Base-by-base conservation (phyloP, 2,797 vertebrate genomes). In the Garrulus glandarius region DNA sequence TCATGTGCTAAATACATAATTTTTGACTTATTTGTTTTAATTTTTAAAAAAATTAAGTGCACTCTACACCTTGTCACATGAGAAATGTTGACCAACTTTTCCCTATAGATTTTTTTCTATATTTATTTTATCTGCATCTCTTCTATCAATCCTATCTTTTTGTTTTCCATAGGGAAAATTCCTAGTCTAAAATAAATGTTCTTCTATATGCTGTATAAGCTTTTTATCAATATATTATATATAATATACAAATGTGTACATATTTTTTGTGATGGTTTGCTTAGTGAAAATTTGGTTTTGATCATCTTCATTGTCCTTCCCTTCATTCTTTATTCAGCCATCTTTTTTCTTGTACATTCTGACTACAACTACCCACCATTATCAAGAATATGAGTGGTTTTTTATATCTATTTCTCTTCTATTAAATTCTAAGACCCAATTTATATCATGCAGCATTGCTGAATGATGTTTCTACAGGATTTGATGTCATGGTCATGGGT, bases 341-440 rank as follows among this genome's bases (percentile, higher is more conserved):
- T 36, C 7, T 50, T 61, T 82, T 69, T 57, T 50, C 39, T 59
- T 63, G 6, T 23, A 34, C 21, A 64, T 22, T 37, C 16, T 76
- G 44, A 50, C 7, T 49, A 55, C 8, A 57, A 4, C 7, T 39
- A 39, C 2, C 1, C 11, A 52, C 8, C 14, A 43, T 46, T 39
- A 56, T 52, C 21, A 32, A 43, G 19, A 19, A 37, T 50, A 30
- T 2, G 3, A 60, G 5, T 21, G 7, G 0, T 0, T 46, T 74
- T 75, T 49, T 0, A 32, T 52, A 46, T 41, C 13, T 61, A 9
- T 60, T 87, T 11, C 7, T 49, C n/a, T 83, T 56, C 65, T 60
- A 18, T 68, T 56, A 74, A 86, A 17, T 55, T 55, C 8, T 26
- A 72, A 72, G 10, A 50, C 80, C 57, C 10, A 71, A 1, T 68